Base-by-base conservation (phyloP, 2,888 invertebrate genomes). In the Brachycybe producta region DNA sequence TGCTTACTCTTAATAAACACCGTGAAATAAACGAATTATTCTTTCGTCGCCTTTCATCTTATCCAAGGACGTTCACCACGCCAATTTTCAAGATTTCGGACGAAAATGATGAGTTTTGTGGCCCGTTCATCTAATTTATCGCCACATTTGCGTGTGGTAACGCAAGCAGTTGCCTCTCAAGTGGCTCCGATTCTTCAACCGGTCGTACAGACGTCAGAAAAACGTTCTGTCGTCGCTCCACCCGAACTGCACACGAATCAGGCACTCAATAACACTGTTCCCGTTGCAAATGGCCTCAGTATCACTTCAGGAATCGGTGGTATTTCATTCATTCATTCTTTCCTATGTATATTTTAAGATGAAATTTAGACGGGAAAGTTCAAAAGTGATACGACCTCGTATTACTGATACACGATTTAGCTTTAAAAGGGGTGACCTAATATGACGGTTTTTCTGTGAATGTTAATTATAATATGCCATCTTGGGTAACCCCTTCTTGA, bases 161-260 rank as follows among this genome's bases (percentile, higher is more conserved):
- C 24, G 41, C 77, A 76, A 61, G 79, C 77, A 47, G 77, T 85
- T 27, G 74, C 80, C 54, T 78, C 77, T 61, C 78, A 79, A 52
- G 61, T 78, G 11, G 47, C 55, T 27, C 57, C 71, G 34, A 72
- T 71, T 45, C 65, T 68, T 42, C 30, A 28, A 24, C 40, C 49
- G 5, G 30, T 30, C 5, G 40, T 21, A 3, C 67, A 75, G 48
- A 67, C 70, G 54, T 59, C 61, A 8, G 67, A 75, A 54, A 68
- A 72, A 52, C 19, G 51, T 17, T 54, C 66, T 44, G 56, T 52
- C 21, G 55, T 66, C 46, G 57, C 67, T 48, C 62, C 69, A 35
- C 72, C 74, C 51, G 67, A 70, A 59, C 71, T 72, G 58, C 67
- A 71, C 34, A 73, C 76, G 45, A 72, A 71, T 58, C 73, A 76